These are phyloP conservation scores for Norana najaformis DNA, from an alignment of 2,888 invertebrate species.

Conservation along the genomic window DNA sequence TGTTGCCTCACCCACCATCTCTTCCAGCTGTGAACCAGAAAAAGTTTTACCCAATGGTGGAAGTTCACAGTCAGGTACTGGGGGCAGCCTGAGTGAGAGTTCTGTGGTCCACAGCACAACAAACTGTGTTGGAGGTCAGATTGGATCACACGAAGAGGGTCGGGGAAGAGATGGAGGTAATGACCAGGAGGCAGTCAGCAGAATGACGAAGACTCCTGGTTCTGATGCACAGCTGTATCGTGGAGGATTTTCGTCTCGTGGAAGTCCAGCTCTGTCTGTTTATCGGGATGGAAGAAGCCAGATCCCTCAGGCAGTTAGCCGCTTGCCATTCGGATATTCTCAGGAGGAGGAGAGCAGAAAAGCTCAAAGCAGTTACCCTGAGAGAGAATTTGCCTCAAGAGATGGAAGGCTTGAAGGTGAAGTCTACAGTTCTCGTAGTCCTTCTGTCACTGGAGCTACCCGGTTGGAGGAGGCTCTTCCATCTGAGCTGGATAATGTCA, in stretches of 20 bases:
- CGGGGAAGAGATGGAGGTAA: conserved; percentile 25
- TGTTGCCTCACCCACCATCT: conserved; percentile 38
- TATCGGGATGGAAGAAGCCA: neutral
- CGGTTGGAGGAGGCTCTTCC: conserved; percentile 29
- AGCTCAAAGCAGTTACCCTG: neutral
- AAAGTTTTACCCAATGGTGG: neutral
- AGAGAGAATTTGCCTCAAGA: neutral
- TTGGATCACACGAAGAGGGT: conserved; percentile 21
- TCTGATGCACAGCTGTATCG: conserved; percentile 23
- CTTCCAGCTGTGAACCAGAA: conserved; percentile 34
- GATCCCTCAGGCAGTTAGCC: neutral
- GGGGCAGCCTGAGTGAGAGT: neutral
- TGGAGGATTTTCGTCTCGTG: neutral
- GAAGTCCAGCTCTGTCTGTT: neutral
- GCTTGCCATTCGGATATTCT: neutral
- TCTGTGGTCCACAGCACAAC: conserved; percentile 36
- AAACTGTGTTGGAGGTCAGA: conserved; percentile 8
- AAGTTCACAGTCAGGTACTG: neutral
- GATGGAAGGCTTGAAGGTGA: neutral
- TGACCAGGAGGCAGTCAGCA: neutral
- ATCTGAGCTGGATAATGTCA: conserved; percentile 22
- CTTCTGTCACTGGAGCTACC: conserved; percentile 24
- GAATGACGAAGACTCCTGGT: conserved; percentile 24
- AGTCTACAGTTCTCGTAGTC: neutral
- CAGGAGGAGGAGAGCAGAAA: neutral